A percentile compares a stretch with the other conserved stretches of the same genome.
phyloP scores from a whole-genome alignment of 2,888 invertebrate species.

The Napeogenes sylphis region DNA sequence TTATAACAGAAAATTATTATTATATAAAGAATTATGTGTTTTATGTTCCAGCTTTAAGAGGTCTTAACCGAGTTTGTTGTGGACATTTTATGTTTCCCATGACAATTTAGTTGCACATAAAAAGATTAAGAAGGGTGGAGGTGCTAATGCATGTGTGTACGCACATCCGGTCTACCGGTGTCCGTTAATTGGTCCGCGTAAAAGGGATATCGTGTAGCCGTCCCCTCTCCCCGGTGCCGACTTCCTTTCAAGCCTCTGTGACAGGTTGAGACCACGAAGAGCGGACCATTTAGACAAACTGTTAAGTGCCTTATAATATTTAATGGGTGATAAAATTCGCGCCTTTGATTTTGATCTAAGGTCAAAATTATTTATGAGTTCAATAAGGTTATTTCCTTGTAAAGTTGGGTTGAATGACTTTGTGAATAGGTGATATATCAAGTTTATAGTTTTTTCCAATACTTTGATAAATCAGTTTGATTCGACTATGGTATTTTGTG shows the following conservation, averaged over 20 bases:
- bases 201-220: slow-evolving; percentile 76
- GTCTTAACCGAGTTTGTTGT: slow-evolving; percentile 45
- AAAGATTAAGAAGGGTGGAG: slow-evolving; percentile 71
- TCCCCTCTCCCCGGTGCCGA: slow-evolving; percentile 48
- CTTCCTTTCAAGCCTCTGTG: slow-evolving; percentile 61
- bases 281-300: slow-evolving; percentile 48
- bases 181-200: slow-evolving; percentile 76
- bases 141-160: slow-evolving; percentile 73
- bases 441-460: no score
- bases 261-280: slow-evolving; percentile 50
- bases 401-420: neutral
- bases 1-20: slow-evolving; percentile 27
- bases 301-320: slow-evolving; percentile 50
- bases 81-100: slow-evolving; percentile 44
- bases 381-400: slow-evolving; percentile 27
- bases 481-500: no score
- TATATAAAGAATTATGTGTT: slow-evolving; percentile 12
- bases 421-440: no score
- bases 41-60: slow-evolving; percentile 9
- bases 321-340: slow-evolving; percentile 40
- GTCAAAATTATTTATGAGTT: slow-evolving; percentile 41
- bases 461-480: no score
- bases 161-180: slow-evolving; percentile 71
- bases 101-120: slow-evolving; percentile 54
- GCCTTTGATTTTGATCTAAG: slow-evolving; percentile 44